Evolutionary conservation across 2,888 invertebrate species (phyloP).

Genomic region (Drosophila tanythrix): DNA sequence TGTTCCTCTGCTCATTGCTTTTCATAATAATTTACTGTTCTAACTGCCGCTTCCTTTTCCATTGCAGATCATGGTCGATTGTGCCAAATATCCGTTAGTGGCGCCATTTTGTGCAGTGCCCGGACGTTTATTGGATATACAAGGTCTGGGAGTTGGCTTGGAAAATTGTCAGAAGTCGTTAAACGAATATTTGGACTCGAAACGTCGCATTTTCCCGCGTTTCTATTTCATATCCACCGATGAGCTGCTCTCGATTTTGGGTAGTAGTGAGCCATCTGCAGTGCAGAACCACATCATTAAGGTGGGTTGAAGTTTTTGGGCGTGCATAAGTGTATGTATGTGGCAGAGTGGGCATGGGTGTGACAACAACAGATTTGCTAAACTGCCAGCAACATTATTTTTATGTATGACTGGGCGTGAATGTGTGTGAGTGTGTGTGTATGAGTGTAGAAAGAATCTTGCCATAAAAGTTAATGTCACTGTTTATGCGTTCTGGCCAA

Average conservation of each 20-base stretch:
- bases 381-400: conserved; percentile 80
- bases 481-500: conserved; percentile 81
- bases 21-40: conserved; percentile 72
- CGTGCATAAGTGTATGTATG: conserved; percentile 27
- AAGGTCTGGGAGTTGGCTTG: conserved; percentile 89
- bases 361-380: conserved; percentile 81
- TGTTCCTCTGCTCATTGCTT: conserved; percentile 57
- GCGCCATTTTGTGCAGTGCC: conserved; percentile 91
- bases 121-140: conserved; percentile 91
- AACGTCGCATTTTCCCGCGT: conserved; percentile 94
- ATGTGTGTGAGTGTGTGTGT: conserved; percentile 13
- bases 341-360: conserved; percentile 26
- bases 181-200: conserved; percentile 95
- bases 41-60: conserved; percentile 56
- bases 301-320: conserved; percentile 84
- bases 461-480: conserved; percentile 81
- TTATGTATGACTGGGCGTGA: conserved; percentile 66
- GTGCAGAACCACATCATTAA: conserved; percentile 98
- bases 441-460: conserved; percentile 52
- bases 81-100: conserved; percentile 91
- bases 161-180: conserved; percentile 96
- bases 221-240: conserved; percentile 98
- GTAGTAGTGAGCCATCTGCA: conserved; percentile 92
- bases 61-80: conserved; percentile 92
- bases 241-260: conserved; percentile 94